Percentiles rank a stretch among this genome's conserved stretches.
These are phyloP conservation scores for Rhabdophis nuchalis DNA, from an alignment of 2,797 vertebrate species.

Conservation along the genomic window DNA sequence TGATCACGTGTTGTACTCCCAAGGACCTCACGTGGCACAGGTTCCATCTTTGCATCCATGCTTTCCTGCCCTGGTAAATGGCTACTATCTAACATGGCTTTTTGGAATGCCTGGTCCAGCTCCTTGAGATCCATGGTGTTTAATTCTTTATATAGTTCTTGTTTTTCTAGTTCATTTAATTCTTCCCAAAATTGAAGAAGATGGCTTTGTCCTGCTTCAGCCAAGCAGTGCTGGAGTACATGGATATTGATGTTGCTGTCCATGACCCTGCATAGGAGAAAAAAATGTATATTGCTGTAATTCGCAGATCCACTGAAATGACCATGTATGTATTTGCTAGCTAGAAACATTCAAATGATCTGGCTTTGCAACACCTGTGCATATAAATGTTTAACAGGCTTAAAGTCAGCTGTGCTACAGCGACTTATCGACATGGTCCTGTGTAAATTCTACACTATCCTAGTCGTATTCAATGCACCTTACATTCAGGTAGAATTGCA, in stretches of 20 bases:
- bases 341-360: background rate
- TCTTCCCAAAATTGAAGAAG: constrained; percentile 84
- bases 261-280: background rate
- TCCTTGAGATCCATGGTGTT: constrained; percentile 81
- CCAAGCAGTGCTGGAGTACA: constrained; percentile 67
- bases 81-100: constrained; percentile 73
- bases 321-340: background rate
- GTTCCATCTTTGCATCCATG: constrained; percentile 84
- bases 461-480: background rate
- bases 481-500: too few relatives aligned
- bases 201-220: constrained; percentile 79
- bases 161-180: constrained; percentile 71
- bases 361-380: background rate
- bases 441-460: background rate
- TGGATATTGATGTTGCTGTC: constrained; percentile 48
- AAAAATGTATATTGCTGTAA: background rate
- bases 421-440: background rate
- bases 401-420: background rate
- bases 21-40: constrained; percentile 85
- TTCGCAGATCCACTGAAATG: background rate
- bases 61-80: constrained; percentile 70
- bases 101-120: constrained; percentile 81
- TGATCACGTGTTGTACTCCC: constrained; percentile 86
- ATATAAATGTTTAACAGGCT: background rate
- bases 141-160: constrained; percentile 71